phyloP scores from a whole-genome alignment of 2,797 vertebrate species.

The Cichlasoma orientale region DNA sequence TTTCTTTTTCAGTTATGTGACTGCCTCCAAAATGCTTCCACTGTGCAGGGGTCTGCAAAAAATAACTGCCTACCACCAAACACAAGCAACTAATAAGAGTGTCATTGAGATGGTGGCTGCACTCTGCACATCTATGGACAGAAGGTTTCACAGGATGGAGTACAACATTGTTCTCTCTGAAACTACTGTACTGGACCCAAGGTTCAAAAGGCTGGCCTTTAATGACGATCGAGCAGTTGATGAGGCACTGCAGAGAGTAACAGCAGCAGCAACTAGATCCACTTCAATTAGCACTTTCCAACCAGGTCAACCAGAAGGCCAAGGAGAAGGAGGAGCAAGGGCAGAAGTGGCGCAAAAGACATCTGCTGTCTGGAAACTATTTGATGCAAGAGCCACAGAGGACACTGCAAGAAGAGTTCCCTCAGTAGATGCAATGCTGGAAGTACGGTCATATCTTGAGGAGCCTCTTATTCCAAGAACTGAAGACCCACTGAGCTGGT shows the following conservation, averaged over 20 bases:
- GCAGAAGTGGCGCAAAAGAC: too few relatives aligned
- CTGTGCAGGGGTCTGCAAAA: background rate
- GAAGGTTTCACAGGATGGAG: background rate
- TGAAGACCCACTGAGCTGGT: too few relatives aligned
- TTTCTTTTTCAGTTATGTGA: background rate
- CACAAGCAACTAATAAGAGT: background rate
- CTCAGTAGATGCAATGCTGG: too few relatives aligned
- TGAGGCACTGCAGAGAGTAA: slow-evolving; percentile 21
- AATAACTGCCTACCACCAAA: background rate
- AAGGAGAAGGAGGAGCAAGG: too few relatives aligned
- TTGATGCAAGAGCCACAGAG: too few relatives aligned
- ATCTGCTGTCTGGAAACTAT: too few relatives aligned
- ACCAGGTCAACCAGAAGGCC: too few relatives aligned
- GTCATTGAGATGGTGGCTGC: background rate
- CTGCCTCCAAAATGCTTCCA: background rate
- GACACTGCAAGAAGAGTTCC: too few relatives aligned
- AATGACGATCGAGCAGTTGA: slow-evolving; percentile 10
- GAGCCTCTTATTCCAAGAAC: too few relatives aligned
- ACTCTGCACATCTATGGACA: background rate
- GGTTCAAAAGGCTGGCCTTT: background rate
- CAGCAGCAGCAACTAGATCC: slow-evolving; percentile 8
- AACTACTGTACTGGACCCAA: background rate
- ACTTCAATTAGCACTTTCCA: background rate
- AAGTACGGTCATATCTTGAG: too few relatives aligned
- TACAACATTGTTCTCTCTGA: background rate